Conservation (phyloP, 2,797 vertebrate genomes). For the Masticophis lateralis region DNA sequence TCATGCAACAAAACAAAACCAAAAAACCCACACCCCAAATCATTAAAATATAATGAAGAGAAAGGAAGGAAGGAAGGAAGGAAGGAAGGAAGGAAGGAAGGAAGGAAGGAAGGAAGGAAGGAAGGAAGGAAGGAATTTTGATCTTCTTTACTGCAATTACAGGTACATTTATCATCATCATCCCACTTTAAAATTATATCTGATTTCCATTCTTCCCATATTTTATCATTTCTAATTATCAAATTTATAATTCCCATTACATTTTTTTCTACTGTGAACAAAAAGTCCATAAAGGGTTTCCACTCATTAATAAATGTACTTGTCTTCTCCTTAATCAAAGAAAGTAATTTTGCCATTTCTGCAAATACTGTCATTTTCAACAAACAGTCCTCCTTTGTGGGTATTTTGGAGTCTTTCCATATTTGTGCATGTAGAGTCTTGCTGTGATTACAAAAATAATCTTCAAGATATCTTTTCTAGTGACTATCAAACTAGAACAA, state of each 20-base stretch:
- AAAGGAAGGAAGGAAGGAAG: background rate
- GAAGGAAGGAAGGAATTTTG: background rate
- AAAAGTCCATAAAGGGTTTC: background rate
- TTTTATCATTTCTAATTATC: background rate
- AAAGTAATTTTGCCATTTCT: background rate
- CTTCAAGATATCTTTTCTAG: background rate
- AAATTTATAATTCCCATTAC: background rate
- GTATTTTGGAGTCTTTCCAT: background rate
- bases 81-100: background rate
- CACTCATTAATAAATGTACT: background rate
- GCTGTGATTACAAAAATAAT: background rate
- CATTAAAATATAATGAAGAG: background rate
- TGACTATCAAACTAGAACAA: background rate
- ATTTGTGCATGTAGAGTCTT: background rate
- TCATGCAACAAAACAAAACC: background rate
- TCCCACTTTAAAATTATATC: background rate
- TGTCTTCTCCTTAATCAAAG: background rate
- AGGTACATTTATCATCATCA: background rate
- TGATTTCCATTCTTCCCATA: background rate
- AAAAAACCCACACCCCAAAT: background rate
- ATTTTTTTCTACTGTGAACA: background rate
- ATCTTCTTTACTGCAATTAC: background rate
- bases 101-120: background rate
- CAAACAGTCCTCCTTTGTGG: background rate
- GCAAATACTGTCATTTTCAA: background rate